Evolutionary conservation across 2,797 vertebrate genomes (phyloP).

Genomic region (Mastacembelus armatus): DNA sequence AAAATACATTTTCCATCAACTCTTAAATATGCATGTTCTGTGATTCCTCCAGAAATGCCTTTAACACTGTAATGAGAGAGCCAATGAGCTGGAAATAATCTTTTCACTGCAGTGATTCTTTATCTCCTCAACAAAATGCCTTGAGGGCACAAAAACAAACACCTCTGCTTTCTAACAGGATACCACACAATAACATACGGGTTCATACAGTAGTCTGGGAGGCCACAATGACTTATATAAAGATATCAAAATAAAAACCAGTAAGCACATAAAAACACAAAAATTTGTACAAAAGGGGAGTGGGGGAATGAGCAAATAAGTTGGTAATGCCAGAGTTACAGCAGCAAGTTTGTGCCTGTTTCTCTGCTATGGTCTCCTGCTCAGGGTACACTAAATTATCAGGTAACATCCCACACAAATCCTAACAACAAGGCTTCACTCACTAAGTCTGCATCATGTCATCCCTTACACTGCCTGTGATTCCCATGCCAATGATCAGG

Average conservation of each 20-base stretch:
- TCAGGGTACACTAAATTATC: conserved; percentile 54
- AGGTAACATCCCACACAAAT: conserved; percentile 50
- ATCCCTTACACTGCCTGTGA: conserved; percentile 13
- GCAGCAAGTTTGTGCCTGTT: conserved; percentile 59
- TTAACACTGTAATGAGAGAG: conserved; percentile 46
- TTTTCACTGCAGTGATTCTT: conserved; percentile 41
- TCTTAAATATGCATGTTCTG: conserved; percentile 22
- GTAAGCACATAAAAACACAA: conserved; percentile 14
- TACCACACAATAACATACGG: conserved; percentile 35
- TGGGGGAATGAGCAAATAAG: conserved; percentile 31
- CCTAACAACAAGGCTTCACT: conserved; percentile 31
- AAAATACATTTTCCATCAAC: not conserved
- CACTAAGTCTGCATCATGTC: not conserved
- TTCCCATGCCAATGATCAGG: no score
- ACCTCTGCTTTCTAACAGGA: conserved; percentile 25
- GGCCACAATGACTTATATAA: conserved; percentile 11
- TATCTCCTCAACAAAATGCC: conserved; percentile 47
- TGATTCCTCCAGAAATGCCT: conserved; percentile 37
- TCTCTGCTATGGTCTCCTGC: conserved; percentile 45
- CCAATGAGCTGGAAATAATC: conserved; percentile 51
- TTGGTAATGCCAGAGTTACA: conserved; percentile 52
- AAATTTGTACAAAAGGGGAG: conserved; percentile 17
- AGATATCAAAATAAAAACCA: conserved; percentile 47
- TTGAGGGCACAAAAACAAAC: conserved; percentile 52
- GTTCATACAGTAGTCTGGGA: conserved; percentile 46